Conservation (phyloP, 2,113 vertebrate species). For the Malurus cyaneus region DNA sequence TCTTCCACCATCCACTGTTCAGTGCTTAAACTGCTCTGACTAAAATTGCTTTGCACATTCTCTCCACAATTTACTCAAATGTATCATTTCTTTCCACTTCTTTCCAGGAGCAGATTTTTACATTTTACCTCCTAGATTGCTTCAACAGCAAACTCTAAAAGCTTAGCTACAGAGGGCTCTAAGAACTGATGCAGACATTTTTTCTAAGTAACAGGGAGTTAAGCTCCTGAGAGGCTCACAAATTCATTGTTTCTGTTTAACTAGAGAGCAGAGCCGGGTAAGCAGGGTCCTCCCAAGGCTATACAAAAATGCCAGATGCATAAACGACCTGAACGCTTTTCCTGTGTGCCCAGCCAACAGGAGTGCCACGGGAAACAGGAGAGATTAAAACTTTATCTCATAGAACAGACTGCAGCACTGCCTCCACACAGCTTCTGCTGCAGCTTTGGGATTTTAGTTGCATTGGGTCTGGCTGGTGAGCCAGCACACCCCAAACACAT, state of each 20-base stretch:
- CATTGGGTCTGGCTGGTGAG: not conserved
- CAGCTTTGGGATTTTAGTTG: not conserved
- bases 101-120: not conserved
- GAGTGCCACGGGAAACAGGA: not conserved
- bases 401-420: not conserved
- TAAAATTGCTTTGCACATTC: not conserved
- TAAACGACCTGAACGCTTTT: not conserved
- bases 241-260: not conserved
- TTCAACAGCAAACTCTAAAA: not conserved
- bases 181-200: not conserved
- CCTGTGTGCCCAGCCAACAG: not conserved
- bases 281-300: not conserved
- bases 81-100: not conserved
- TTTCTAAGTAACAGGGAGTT: not conserved
- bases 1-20: not conserved
- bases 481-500: not conserved
- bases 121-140: not conserved
- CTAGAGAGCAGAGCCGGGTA: not conserved
- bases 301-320: not conserved
- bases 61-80: not conserved
- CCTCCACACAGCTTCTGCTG: not conserved
- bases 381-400: slow-evolving; percentile 11
- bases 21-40: not conserved
- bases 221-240: not conserved
- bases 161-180: not conserved